phyloP scores from a whole-genome alignment of 2,113 vertebrate genomes.

The Rhegmatorhina hoffmannsi region DNA sequence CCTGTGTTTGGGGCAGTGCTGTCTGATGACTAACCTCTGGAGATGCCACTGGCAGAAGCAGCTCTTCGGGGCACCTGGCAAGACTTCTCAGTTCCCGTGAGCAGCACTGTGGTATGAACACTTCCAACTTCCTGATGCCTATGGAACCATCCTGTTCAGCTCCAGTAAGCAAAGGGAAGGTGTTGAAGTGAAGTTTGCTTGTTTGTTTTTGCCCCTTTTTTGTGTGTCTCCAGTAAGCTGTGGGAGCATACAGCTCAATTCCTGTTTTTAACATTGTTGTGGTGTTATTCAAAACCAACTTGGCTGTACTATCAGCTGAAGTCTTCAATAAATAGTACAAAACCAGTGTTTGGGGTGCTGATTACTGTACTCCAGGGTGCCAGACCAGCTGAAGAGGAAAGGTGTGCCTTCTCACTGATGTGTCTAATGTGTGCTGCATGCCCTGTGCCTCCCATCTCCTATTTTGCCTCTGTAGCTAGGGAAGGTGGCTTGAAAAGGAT shows the following conservation, averaged over 20 bases:
- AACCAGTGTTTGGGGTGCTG: constrained; percentile 21
- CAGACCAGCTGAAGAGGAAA: not conserved
- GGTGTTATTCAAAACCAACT: constrained; percentile 3
- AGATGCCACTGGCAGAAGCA: not conserved
- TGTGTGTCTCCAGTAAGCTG: not conserved
- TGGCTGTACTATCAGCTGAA: constrained; percentile 11
- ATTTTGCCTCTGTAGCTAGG: not conserved
- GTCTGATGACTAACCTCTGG: not conserved
- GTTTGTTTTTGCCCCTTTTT: not conserved
- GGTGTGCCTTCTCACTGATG: not conserved
- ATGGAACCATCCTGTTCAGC: not conserved
- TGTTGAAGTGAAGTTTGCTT: not conserved
- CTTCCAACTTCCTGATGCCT: not conserved
- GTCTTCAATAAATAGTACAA: constrained; percentile 48
- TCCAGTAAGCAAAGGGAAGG: not conserved
- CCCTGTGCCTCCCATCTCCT: not conserved
- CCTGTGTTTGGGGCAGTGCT: not conserved
- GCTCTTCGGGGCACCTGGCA: not conserved
- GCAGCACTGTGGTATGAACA: not conserved
- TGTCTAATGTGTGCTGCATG: not conserved
- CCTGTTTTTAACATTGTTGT: constrained; percentile 20
- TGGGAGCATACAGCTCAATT: not conserved
- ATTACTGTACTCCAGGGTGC: not conserved
- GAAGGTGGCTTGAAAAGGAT: not conserved
- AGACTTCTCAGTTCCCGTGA: not conserved